Base-by-base conservation (phyloP, 30 jellyfish, hydroid and myxozoan genomes). In the Calvadosia cruxmelitensis region DNA sequence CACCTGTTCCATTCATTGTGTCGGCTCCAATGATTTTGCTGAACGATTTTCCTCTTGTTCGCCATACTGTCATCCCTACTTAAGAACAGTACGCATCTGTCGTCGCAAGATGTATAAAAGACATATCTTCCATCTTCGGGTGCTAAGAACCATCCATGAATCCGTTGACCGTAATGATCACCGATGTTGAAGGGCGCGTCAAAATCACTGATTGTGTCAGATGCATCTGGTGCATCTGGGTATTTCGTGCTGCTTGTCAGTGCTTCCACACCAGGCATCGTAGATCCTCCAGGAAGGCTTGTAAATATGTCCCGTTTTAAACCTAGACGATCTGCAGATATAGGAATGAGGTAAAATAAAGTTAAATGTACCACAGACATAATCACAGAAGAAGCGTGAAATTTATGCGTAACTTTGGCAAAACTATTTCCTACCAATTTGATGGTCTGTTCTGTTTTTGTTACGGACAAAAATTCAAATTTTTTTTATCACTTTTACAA, bases 41-140 rank as follows among this genome's bases (percentile, higher is more conserved):
- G 68, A 5, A 85, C 69, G 63, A 85, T 32, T 27, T 86, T 71
- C 15, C 90, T 80, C 64, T 77, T 78, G 75, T 78, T 92, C 73
- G 50, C 31, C 7, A 89, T 84, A 26, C 77, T 82, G 27, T 85
- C 92, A 63, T 85, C 93, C 69, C 73, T 79, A 64, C 93, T 78
- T 67, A 85, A 30, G 63, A 63, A 85, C 77, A 85, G 67, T 29
- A 78, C 93, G 51, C 95, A 85, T 57, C 77, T 49, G 30, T 85
- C 95, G 48, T 85, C 95, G 64, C 95, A 85, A 1, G 95, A 85
- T 28, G 87, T 85, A 75, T 33, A 78, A 73, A 85, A 85, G 75
- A 53, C 76, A 67, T 85, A 85, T n/a, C 64, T 52, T 5, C 95
- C 95, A 27, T 82, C 68, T 23, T 57, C 80, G 13, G 95, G 95